Base-by-base conservation (phyloP, 2,113 vertebrate species). In the Pedionomus torquatus region DNA sequence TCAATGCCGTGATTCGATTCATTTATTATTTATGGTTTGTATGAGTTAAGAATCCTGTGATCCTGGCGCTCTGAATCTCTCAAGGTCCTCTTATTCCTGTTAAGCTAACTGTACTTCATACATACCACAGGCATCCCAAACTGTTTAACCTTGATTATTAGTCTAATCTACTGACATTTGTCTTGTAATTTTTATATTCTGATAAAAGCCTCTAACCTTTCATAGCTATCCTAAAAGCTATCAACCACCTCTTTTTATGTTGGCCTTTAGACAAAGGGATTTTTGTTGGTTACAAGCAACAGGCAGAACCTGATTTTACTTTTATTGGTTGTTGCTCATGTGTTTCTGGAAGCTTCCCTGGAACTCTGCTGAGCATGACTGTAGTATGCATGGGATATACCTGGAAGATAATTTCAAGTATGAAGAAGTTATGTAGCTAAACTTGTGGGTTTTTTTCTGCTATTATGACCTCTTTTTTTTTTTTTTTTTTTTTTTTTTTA, bases 21-120 rank as follows among this genome's bases (percentile, higher is more conserved):
- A 92, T 96, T 78, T 94, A 92, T 95, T 89, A 84, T 90, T 95
- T 92, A 89, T 86, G 80, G 64, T 63, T 93, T 93, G 26, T 91
- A 11, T 88, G 77, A 94, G 68, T 89, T 84, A 83, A 66, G 69
- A 95, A 72, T 84, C 81, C 37, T 89, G 61, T 92, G 90, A 95
- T 93, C 54, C 24, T 69, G 79, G 69, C 63, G 77, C 20, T 93
- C 66, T 82, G 65, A 86, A n/a, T 91, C 74, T 96, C 28, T 78
- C 52, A 82, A 82, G 71, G 68, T 83, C 72, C 21, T 94, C 70
- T 83, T 88, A 61, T n/a, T 95, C 49, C 61, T 93, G 39, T 70
- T 87, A 35, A 35, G 52, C 57, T 65, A 70, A 57, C 43, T 65
- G 49, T 76, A 64, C 81, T 95, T 89, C 71, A 51, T 86, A 35